These are phyloP conservation scores for Ochotona curzoniae DNA, from an alignment of 2,113 vertebrate genomes.

Conservation along the genomic window DNA sequence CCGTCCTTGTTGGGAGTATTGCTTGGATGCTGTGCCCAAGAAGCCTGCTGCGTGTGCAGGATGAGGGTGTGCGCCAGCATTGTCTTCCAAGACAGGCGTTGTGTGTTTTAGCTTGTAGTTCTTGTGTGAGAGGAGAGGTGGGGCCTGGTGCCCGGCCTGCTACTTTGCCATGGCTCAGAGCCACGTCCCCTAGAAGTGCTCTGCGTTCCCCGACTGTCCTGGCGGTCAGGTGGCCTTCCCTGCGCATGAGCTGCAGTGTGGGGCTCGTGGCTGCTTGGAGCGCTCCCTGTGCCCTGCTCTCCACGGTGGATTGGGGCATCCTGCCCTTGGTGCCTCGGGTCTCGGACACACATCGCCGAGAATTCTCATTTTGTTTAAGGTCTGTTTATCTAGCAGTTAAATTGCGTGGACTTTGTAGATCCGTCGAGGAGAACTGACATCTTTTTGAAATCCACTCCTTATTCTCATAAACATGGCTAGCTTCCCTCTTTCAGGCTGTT, in stretches of 20 bases:
- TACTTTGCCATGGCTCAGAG: neutral
- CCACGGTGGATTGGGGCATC: fast-evolving
- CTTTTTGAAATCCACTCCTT: neutral
- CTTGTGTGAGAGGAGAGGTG: fast-evolving
- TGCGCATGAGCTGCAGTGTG: too few relatives aligned
- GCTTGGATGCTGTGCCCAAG: neutral
- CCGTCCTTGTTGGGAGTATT: neutral
- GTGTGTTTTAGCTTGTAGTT: too few relatives aligned
- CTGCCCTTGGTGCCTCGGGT: fast-evolving
- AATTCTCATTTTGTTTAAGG: too few relatives aligned
- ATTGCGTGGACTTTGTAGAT: neutral
- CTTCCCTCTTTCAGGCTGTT: neutral
- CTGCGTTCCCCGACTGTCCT: neutral
- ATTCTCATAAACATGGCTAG: fast-evolving
- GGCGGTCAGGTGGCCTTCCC: neutral
- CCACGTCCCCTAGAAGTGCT: fast-evolving
- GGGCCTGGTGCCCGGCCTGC: too few relatives aligned
- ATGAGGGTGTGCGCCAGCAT: fast-evolving
- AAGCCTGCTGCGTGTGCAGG: fast-evolving
- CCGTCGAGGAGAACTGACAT: neutral
- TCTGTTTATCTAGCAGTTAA: neutral
- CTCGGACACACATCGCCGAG: neutral
- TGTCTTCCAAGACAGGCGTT: neutral
- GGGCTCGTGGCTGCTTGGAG: too few relatives aligned
- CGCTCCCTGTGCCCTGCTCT: fast-evolving